phyloP scores from a whole-genome alignment of 2,797 vertebrate genomes.

The Coracias cyanogaster region DNA sequence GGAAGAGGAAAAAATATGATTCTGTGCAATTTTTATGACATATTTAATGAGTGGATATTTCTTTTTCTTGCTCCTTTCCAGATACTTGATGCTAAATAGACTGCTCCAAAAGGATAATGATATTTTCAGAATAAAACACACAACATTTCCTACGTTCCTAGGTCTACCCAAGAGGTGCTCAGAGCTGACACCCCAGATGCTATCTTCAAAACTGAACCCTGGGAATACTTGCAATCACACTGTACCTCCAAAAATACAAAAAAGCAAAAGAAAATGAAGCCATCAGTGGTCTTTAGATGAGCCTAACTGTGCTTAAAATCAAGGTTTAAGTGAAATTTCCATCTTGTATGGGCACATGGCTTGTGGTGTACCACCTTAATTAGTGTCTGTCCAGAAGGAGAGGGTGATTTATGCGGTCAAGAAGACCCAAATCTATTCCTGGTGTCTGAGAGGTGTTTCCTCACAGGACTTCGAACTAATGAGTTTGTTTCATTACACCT shows the following conservation, averaged over 20 bases:
- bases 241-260: not conserved
- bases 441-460: not conserved
- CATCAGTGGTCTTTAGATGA: not conserved
- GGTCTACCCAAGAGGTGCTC: not conserved
- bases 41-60: not conserved
- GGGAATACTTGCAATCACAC: not conserved
- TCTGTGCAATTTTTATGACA: not conserved
- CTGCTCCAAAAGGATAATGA: not conserved
- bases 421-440: not conserved
- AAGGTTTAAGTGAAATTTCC: not conserved
- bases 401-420: not conserved
- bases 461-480: not conserved
- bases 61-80: not conserved
- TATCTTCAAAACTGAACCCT: not conserved
- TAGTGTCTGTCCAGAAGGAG: not conserved
- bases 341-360: not conserved
- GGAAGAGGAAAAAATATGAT: not conserved
- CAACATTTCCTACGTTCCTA: fast-evolving
- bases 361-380: not conserved
- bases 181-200: not conserved
- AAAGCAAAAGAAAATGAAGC: not conserved
- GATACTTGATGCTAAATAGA: not conserved
- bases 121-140: not conserved
- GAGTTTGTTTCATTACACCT: not conserved
- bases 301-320: not conserved